Percentiles rank a stretch among this genome's conserved stretches.
Conservation (phyloP, 1,140 invertebrate genomes). For the Battus philenor region DNA sequence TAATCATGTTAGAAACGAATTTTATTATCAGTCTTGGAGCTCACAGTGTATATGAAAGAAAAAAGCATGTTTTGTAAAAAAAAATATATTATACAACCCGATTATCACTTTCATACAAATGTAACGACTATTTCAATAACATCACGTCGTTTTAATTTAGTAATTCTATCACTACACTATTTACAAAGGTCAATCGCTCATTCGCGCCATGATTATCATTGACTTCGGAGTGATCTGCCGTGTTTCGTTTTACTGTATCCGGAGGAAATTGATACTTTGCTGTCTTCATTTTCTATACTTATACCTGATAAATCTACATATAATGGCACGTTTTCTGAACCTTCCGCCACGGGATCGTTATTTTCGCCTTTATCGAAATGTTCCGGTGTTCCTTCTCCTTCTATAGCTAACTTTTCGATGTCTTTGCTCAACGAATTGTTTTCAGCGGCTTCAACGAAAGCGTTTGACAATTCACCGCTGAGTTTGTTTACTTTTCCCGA, state of each 20-base stretch:
- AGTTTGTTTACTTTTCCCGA: conserved; percentile 82
- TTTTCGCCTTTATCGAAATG: conserved; percentile 53
- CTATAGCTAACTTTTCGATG: conserved; percentile 77
- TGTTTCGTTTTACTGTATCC: conserved; percentile 76
- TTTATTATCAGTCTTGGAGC: too few species aligned
- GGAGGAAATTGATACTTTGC: conserved; percentile 70
- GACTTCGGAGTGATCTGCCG: conserved; percentile 62
- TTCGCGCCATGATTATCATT: conserved; percentile 36
- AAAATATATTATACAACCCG: conserved; percentile 66
- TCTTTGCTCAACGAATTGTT: conserved; percentile 85
- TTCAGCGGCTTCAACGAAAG: conserved; percentile 89
- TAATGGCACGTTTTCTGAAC: conserved; percentile 68
- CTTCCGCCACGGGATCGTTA: conserved; percentile 48
- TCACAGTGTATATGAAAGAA: too few species aligned
- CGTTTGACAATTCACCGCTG: conserved; percentile 84
- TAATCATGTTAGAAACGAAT: too few species aligned
- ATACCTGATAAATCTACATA: conserved; percentile 62
- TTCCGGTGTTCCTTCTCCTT: conserved; percentile 76
- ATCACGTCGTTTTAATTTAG: conserved; percentile 67
- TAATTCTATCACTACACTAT: conserved; percentile 68
- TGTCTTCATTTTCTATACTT: conserved; percentile 51
- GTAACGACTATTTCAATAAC: conserved; percentile 55
- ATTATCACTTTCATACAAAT: conserved; percentile 64
- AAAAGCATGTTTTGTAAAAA: conserved; percentile 34
- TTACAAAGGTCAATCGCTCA: conserved; percentile 53